Conservation (phyloP, 2,113 vertebrate species). For the Gulo gulo region DNA sequence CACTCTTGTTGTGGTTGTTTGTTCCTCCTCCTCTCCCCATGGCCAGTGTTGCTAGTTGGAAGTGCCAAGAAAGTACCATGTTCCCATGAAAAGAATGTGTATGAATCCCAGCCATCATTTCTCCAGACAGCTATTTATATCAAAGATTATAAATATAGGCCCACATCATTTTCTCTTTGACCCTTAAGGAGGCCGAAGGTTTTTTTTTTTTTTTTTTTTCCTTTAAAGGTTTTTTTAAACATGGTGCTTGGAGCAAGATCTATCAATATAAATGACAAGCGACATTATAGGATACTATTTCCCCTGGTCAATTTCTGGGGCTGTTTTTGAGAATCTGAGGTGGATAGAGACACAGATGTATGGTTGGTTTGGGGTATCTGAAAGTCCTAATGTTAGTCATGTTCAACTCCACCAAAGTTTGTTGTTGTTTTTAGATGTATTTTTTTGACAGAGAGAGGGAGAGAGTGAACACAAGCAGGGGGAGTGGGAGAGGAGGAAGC, state of each 20-base stretch:
- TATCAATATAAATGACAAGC: slow-evolving; percentile 10
- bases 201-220: slow-evolving; percentile 34
- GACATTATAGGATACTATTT: not conserved
- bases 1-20: not conserved
- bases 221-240: slow-evolving; percentile 46
- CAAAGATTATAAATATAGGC: slow-evolving; percentile 81
- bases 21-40: not conserved
- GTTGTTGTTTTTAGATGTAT: too few species aligned
- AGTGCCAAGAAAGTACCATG: slow-evolving; percentile 55
- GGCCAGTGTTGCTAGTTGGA: slow-evolving; percentile 45
- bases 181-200: slow-evolving; percentile 75
- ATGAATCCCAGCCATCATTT: slow-evolving; percentile 72
- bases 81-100: slow-evolving; percentile 75
- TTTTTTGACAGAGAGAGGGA: too few species aligned
- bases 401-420: not conserved
- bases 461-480: too few species aligned
- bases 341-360: slow-evolving; percentile 29
- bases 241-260: not conserved
- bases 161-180: slow-evolving; percentile 81
- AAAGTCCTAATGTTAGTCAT: not conserved
- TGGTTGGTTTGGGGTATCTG: not conserved
- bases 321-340: slow-evolving; percentile 18
- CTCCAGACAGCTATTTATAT: slow-evolving; percentile 84
- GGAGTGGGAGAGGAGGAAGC: too few species aligned
- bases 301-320: not conserved